phyloP scores from a whole-genome alignment of 2,797 vertebrate species.

The Limnodromus scolopaceus region DNA sequence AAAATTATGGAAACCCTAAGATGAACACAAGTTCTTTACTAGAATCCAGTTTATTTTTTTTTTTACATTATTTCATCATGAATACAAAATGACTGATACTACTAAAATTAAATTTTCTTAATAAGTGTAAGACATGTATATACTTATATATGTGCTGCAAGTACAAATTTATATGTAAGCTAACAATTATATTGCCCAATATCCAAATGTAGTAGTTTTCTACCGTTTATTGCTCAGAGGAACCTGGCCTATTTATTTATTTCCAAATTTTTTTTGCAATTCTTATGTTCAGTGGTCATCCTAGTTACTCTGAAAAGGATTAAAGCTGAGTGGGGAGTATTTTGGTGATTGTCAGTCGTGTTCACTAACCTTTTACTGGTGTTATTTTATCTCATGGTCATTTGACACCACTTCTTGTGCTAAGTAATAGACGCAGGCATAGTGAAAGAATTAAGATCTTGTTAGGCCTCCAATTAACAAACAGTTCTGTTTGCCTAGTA shows the following conservation, averaged over 20 bases:
- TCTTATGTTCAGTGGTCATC: neutral
- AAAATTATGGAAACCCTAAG: neutral
- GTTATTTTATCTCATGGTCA: neutral
- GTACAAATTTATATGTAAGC: neutral
- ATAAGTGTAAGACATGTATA: neutral
- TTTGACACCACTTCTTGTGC: neutral
- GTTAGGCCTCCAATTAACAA: neutral
- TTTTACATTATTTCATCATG: neutral
- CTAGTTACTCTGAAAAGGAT: neutral
- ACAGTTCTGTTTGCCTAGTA: neutral
- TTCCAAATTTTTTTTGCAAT: neutral
- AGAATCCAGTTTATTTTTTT: neutral
- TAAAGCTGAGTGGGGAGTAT: neutral
- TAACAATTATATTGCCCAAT: neutral
- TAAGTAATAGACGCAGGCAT: neutral
- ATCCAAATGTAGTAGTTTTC: neutral
- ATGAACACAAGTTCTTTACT: neutral
- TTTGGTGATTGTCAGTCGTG: neutral
- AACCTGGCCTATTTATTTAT: neutral
- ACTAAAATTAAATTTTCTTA: neutral
- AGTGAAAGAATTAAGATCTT: neutral
- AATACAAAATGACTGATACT: neutral
- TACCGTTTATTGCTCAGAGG: neutral
- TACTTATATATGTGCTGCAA: neutral
- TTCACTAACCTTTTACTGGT: neutral